Percentiles rank a stretch among this genome's conserved stretches.
phyloP scores from a whole-genome alignment of 2,888 invertebrate genomes.

The Sialis lutaria region DNA sequence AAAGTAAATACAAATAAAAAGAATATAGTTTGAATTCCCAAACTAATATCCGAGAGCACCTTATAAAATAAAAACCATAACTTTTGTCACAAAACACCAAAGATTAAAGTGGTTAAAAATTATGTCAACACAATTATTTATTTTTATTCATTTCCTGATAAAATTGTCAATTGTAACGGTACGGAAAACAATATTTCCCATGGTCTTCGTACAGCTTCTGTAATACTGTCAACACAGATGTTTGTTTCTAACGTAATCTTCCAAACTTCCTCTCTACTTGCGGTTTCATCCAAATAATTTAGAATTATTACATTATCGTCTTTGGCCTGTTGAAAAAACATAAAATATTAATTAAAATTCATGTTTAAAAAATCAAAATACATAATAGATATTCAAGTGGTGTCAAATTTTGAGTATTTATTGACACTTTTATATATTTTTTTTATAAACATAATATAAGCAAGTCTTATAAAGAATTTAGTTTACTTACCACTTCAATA shows the following conservation, averaged over 20 bases:
- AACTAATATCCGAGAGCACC: too few relatives aligned
- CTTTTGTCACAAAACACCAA: too few relatives aligned
- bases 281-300: constrained; percentile 32
- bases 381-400: background rate
- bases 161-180: constrained; percentile 22
- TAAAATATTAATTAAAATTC: background rate
- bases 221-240: constrained; percentile 26
- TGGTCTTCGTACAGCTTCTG: constrained; percentile 29
- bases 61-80: too few relatives aligned
- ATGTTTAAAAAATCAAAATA: background rate
- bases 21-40: too few relatives aligned
- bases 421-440: too few relatives aligned
- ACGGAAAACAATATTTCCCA: constrained; percentile 37
- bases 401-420: too few relatives aligned
- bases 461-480: background rate
- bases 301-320: constrained; percentile 20
- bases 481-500: constrained; percentile 28
- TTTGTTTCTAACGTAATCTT: constrained; percentile 27
- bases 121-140: too few relatives aligned
- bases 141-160: too few relatives aligned
- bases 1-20: too few relatives aligned
- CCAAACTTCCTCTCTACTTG: constrained; percentile 29
- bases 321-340: constrained; percentile 16
- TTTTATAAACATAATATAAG: too few relatives aligned
- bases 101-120: too few relatives aligned